Percentiles rank a stretch among this genome's conserved stretches.
Evolutionary conservation across 2,113 vertebrate species (phyloP).

Genomic region (Rallus limicola): DNA sequence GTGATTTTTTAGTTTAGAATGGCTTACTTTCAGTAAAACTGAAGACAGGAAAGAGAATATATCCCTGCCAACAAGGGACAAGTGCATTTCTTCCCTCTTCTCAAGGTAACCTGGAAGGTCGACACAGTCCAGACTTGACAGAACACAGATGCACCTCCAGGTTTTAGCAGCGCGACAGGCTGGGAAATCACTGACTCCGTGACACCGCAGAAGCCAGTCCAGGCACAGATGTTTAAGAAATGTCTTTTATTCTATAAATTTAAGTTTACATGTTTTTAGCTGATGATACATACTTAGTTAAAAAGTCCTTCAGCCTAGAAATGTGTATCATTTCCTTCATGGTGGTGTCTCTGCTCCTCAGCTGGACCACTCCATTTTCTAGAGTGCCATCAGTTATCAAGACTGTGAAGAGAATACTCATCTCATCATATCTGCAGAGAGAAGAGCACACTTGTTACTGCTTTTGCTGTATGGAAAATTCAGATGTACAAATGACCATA

Average conservation of each 20-base stretch:
- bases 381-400: slow-evolving; percentile 86
- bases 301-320: slow-evolving; percentile 87
- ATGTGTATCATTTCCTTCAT: slow-evolving; percentile 94
- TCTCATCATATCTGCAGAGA: slow-evolving; percentile 90
- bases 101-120: background rate
- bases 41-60: background rate
- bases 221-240: background rate
- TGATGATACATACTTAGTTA: slow-evolving; percentile 85
- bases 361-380: slow-evolving; percentile 89
- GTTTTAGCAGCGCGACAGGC: background rate
- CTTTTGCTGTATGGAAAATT: background rate
- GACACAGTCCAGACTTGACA: background rate
- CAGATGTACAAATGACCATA: background rate
- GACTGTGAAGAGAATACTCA: slow-evolving; percentile 91
- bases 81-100: background rate
- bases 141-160: background rate
- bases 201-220: background rate
- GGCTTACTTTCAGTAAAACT: background rate
- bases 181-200: background rate
- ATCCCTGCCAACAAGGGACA: background rate
- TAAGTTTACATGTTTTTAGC: slow-evolving; percentile 72
- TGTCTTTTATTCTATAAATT: slow-evolving; percentile 58
- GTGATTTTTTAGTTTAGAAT: background rate
- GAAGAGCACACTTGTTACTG: background rate
- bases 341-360: slow-evolving; percentile 91